A percentile compares a stretch with the other conserved stretches of the same genome.
Evolutionary conservation across 2,888 invertebrate species (phyloP).

Genomic region (Aelia acuminata): DNA sequence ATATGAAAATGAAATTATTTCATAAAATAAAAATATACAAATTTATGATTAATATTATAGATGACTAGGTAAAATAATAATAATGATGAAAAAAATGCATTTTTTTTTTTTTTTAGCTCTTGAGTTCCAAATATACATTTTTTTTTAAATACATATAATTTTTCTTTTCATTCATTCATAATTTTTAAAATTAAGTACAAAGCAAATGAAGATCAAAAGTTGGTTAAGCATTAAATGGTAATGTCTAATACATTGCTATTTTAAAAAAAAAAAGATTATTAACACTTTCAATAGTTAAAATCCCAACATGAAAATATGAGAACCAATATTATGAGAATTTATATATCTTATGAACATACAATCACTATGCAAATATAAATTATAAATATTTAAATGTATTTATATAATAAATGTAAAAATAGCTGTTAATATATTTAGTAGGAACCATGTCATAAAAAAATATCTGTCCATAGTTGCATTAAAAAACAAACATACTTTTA

Average conservation of each 20-base stretch:
- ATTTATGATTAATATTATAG: neutral
- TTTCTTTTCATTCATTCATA: neutral
- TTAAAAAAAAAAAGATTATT: neutral
- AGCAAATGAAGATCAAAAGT: neutral
- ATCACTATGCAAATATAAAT: neutral
- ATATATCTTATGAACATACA: neutral
- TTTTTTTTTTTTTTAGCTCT: neutral
- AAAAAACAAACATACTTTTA: no score
- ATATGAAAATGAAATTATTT: neutral
- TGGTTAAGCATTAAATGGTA: neutral
- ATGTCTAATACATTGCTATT: neutral
- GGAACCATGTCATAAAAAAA: neutral
- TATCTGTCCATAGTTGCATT: neutral
- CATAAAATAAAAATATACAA: neutral
- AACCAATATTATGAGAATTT: neutral
- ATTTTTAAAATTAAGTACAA: neutral
- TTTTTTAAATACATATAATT: neutral
- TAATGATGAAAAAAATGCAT: neutral
- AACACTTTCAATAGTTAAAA: neutral
- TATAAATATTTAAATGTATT: neutral
- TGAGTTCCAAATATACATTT: neutral
- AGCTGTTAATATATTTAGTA: neutral
- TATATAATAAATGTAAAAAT: neutral
- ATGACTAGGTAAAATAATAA: neutral
- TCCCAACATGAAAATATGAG: neutral